Conservation (phyloP, 2,797 vertebrate species). For the Huso huso region DNA sequence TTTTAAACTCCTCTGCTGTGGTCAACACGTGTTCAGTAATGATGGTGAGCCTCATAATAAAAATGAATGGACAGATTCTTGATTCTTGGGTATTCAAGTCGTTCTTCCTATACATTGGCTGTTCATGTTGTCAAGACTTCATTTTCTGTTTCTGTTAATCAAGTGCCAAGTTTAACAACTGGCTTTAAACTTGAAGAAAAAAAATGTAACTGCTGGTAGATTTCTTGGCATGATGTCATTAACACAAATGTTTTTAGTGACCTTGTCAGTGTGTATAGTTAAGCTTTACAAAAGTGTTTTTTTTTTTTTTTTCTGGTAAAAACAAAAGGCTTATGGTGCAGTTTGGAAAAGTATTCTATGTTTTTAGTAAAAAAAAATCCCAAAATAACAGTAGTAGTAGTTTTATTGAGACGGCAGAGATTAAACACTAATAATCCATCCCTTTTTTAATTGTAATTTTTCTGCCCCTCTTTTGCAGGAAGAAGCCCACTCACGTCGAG, state of each 20-base stretch:
- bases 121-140: too few species aligned
- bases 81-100: too few species aligned
- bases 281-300: background rate
- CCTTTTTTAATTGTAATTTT: background rate
- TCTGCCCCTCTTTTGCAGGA: constrained; percentile 49
- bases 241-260: background rate
- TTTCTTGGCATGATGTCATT: background rate
- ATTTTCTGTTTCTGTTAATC: too few species aligned
- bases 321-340: too few species aligned
- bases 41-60: too few species aligned
- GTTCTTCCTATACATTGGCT: too few species aligned
- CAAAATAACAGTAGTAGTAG: background rate
- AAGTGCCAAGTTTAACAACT: too few species aligned
- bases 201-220: background rate
- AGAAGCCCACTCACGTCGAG: constrained; percentile 71
- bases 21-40: too few species aligned
- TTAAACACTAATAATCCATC: background rate
- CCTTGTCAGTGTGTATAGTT: background rate
- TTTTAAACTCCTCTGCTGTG: too few species aligned
- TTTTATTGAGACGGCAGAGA: background rate
- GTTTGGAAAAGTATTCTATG: too few species aligned
- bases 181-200: too few species aligned
- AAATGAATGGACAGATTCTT: too few species aligned
- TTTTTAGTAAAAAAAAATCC: background rate
- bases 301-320: background rate